Base-by-base conservation (phyloP, 2,113 vertebrate genomes). In the Hippocampus zosterae region DNA sequence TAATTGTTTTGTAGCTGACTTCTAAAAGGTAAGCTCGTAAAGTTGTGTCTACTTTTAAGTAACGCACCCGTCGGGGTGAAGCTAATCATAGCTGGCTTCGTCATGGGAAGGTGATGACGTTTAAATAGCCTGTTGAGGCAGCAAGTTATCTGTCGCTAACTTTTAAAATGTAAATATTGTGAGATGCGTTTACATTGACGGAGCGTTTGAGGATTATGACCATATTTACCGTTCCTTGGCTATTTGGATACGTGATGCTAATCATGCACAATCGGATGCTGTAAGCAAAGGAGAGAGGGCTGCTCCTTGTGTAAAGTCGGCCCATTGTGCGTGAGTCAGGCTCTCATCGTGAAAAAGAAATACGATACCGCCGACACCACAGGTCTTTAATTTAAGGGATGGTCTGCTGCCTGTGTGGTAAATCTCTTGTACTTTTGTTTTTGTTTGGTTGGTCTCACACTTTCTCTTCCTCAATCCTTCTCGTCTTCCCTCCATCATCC, bases 351-450 rank as follows among this genome's bases (percentile, higher is more conserved):
- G 50, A 64, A 67, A 64, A 77, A 86, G 82, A 87, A 84, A 87
- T 86, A 86, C 70, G 72, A 80, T 79, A 33, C 61, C 16, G 61
- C 21, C 48, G 11, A 67, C 76, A 71, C 79, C 52, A 41, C 59
- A 68, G 77, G 85, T 84, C 85, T 82, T 90, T 84, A 86, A 89
- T 89, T 86, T 81, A 66, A 19, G 75, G 74, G 80, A 85, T 55
- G 82, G 80, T 71, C 75, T 74, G 78, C 84, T 75, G 83, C 77
- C 78, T 85, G 84, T 85, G 89, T 86, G 86, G 73, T 80, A 88
- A 87, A 88, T 83, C 61, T 87, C 73, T 81, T 68, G 73, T 23
- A 80, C 72, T 82, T 81, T 84, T 82, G 63, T 29, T 71, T 42
- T 82, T 65, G 75, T 82, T 87, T 78, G 64, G 72, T 72, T 53